Evolutionary conservation across 2,113 vertebrate species (phyloP).

Genomic region (Herpailurus yagouaroundi): DNA sequence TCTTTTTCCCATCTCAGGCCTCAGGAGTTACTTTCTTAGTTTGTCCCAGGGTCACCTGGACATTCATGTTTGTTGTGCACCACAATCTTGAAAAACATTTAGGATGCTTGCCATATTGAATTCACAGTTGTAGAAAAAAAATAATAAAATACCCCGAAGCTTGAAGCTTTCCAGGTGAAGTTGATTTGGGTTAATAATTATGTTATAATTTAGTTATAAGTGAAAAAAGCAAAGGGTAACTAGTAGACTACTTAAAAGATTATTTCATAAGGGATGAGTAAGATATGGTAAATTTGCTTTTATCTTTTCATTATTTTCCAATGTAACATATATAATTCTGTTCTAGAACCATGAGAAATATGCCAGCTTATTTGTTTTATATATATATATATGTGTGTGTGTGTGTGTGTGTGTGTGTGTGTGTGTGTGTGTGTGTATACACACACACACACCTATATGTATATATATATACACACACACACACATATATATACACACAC

Average conservation of each 20-base stretch:
- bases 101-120: background rate
- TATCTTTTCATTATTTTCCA: conserved; percentile 47
- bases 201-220: background rate
- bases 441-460: too few species aligned
- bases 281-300: background rate
- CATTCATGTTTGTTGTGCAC: background rate
- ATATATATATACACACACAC: fast-evolving
- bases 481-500: too few species aligned
- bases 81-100: background rate
- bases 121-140: background rate
- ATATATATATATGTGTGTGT: too few species aligned
- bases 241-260: conserved; percentile 28
- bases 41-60: background rate
- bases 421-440: too few species aligned
- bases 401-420: too few species aligned
- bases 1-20: background rate
- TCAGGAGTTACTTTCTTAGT: background rate
- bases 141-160: background rate
- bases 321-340: background rate
- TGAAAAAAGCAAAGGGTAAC: background rate
- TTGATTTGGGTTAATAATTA: conserved; percentile 29
- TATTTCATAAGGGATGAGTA: background rate
- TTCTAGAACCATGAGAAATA: background rate
- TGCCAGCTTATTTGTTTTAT: background rate
- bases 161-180: background rate